Percentiles rank a stretch among this genome's conserved stretches.
Evolutionary conservation across 2,888 invertebrate genomes (phyloP).

Genomic region (Allophyes oxyacanthae): DNA sequence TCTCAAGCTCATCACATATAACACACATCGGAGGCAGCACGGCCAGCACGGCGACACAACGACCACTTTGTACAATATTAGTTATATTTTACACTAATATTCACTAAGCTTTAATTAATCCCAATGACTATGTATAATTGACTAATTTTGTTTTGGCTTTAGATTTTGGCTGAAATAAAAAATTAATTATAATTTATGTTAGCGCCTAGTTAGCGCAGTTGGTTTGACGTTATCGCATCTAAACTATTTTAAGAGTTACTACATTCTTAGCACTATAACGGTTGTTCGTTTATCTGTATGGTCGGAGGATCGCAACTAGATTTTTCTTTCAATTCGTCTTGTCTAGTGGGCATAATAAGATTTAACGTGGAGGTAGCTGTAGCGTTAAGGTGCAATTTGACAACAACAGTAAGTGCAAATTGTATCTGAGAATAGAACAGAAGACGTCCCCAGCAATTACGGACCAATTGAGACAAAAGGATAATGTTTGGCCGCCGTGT

Average conservation of each 20-base stretch:
- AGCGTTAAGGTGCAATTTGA: constrained; percentile 86
- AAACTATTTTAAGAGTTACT: constrained; percentile 3
- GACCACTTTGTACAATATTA: constrained; percentile 45
- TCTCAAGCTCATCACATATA: constrained; percentile 72
- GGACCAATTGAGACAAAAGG: constrained; percentile 87
- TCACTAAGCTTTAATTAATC: constrained; percentile 57
- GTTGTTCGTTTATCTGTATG: constrained; percentile 1
- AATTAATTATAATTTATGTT: background rate
- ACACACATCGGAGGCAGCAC: constrained; percentile 60
- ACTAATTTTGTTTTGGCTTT: constrained; percentile 70
- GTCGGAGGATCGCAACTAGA: constrained; percentile 1
- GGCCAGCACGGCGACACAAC: constrained; percentile 49
- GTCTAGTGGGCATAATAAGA: constrained; percentile 28
- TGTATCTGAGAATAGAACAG: constrained; percentile 85
- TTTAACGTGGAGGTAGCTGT: constrained; percentile 57
- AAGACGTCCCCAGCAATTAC: constrained; percentile 85
- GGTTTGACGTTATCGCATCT: constrained; percentile 48
- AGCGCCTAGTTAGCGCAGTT: too few relatives aligned
- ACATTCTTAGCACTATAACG: constrained; percentile 3
- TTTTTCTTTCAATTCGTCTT: constrained; percentile 31
- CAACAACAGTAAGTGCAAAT: constrained; percentile 81
- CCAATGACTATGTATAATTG: constrained; percentile 62
- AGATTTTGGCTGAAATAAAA: constrained; percentile 68
- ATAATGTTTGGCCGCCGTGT: constrained; percentile 87
- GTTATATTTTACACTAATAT: constrained; percentile 52